Evolutionary conservation across 2,797 vertebrate species (phyloP), one percentile per base, ranked within the genome.

Genomic region (Rhadinocentrus ornatus): DNA sequence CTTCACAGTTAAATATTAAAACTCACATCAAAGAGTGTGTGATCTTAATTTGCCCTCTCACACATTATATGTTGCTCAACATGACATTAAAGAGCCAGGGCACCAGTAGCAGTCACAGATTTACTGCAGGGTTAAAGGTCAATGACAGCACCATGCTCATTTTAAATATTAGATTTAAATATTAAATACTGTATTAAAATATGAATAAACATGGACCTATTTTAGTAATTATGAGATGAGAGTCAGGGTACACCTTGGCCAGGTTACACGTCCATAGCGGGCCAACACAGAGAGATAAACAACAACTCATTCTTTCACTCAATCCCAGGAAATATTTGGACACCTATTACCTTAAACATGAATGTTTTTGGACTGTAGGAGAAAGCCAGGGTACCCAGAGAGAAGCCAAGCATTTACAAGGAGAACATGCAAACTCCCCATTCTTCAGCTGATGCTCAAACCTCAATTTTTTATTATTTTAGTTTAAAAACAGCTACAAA

Each of bases 71-170:
- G 24, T 22, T 55, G 44, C 8, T 35, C 16, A 20, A 46, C 44
- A n/a, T 75, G n/a, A 29, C 35, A 48, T 53, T 18, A 70, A 63
- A 77, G 11, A 58, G 18, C 29, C 13, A 44, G 6, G 6, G 2
- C 54, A 70, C 3, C n/a, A 32, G 16, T 62, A 34, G 63, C 16
- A 59, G 46, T 39, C 44, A 66, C 44, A 55, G 66, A 83, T 88
- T 90, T 81, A 75, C 59, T 44, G 41, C 37, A 34, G 75, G 83
- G 72, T 86, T 80, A 90, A 92, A 90, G 88, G 77, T 80, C 73
- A 68, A 6, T 55, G 18, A 60, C 10, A 74, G 65, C 69, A 37
- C 2, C 18, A 20, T 31, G 29, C 2, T 31, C 24, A n/a, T n/a
- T n/a, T n/a, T n/a, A n/a, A n/a, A n/a, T n/a, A n/a, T n/a, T n/a